Evolutionary conservation across 2,888 invertebrate genomes (phyloP).

Genomic region (Eulithis testata): DNA sequence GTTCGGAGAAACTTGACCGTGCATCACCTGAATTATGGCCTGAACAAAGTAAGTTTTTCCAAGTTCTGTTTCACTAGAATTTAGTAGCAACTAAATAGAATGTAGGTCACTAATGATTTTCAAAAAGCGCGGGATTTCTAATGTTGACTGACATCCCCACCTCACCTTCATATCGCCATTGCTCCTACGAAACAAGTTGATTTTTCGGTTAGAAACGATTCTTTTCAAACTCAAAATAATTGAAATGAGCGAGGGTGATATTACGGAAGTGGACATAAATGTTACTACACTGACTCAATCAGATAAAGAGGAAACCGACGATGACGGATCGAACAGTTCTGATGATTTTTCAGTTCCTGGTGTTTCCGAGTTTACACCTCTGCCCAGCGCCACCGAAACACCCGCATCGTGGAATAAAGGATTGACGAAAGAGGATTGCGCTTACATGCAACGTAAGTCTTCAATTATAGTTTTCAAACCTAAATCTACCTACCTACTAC

Average conservation of each 20-base stretch:
- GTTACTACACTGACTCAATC: conserved; percentile 38
- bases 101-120: conserved; percentile 52
- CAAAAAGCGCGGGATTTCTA: conserved; percentile 76
- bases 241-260: conserved; percentile 67
- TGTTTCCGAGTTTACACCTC: conserved; percentile 92
- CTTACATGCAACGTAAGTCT: conserved; percentile 90
- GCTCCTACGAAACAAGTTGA: conserved; percentile 45
- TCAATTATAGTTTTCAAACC: no score
- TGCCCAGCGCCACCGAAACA: conserved; percentile 83
- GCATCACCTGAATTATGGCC: conserved; percentile 99
- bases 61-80: conserved; percentile 7
- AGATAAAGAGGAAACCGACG: conserved; percentile 18
- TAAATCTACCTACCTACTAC: no score
- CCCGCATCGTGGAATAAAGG: conserved; percentile 88
- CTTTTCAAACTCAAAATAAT: conserved; percentile 61
- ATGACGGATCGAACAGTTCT: conserved; percentile 61
- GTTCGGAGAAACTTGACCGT: conserved; percentile 95
- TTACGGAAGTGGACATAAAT: conserved; percentile 49
- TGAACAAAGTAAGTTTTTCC: conserved; percentile 91
- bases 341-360: conserved; percentile 91
- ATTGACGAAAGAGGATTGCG: conserved; percentile 89
- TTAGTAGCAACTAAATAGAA: conserved; percentile 8
- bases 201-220: conserved; percentile 71
- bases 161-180: conserved; percentile 49
- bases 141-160: conserved; percentile 77